Percentiles rank a stretch among this genome's conserved stretches.
Evolutionary conservation across 2,888 invertebrate species (phyloP).

Genomic region (Aradus depressus): DNA sequence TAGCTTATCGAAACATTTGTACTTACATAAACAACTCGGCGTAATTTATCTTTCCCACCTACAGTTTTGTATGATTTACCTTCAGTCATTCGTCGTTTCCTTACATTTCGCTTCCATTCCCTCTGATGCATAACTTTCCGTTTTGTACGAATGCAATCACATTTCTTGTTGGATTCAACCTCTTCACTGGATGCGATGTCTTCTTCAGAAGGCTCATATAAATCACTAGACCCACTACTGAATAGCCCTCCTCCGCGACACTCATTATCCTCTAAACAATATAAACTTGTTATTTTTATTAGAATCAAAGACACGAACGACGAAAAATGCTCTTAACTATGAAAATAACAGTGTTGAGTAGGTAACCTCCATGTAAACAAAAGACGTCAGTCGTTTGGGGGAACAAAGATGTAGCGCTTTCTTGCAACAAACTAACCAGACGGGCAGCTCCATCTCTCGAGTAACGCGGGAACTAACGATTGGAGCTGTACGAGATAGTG

Average conservation of each 20-base stretch:
- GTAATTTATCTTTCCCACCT: conserved; percentile 1
- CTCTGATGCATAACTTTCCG: background rate
- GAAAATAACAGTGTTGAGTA: too few species aligned
- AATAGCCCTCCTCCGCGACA: conserved; percentile 1
- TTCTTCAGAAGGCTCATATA: conserved; percentile 1
- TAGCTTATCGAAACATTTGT: background rate
- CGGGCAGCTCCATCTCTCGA: conserved; percentile 5
- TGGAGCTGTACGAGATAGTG: background rate
- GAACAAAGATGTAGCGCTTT: too few species aligned
- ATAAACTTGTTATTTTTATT: too few species aligned
- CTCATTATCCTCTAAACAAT: too few species aligned
- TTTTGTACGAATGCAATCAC: background rate
- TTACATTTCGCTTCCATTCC: background rate
- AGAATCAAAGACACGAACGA: background rate
- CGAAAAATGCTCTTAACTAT: too few species aligned
- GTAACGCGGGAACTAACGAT: background rate
- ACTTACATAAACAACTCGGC: background rate
- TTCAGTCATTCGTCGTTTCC: background rate
- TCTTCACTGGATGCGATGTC: background rate
- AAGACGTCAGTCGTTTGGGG: too few species aligned
- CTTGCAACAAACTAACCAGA: background rate
- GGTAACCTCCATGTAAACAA: too few species aligned
- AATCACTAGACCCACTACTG: background rate
- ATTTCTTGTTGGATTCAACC: background rate
- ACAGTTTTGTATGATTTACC: background rate